phyloP scores from a whole-genome alignment of 1,140 invertebrate genomes.

The Bombus sibiricus region DNA sequence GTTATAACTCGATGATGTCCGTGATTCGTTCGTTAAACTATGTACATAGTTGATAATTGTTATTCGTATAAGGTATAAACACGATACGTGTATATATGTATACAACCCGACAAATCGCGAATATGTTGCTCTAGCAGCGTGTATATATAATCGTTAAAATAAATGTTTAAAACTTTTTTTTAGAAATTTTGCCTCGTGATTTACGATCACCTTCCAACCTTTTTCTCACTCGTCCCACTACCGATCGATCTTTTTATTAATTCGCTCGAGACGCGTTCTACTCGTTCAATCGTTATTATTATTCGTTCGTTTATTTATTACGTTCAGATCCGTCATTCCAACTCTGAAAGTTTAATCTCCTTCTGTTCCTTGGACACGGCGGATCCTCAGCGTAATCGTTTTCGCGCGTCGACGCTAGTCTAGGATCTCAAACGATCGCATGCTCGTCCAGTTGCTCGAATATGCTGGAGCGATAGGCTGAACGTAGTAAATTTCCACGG shows the following conservation, averaged over 20 bases:
- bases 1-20: too few relatives aligned
- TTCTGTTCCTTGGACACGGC: too few relatives aligned
- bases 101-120: slow-evolving; percentile 7
- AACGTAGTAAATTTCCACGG: not conserved
- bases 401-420: rapidly evolving
- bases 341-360: rapidly evolving
- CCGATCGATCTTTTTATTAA: rapidly evolving
- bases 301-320: rapidly evolving
- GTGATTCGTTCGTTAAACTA: slow-evolving; percentile 22
- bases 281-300: not conserved
- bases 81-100: slow-evolving; percentile 47
- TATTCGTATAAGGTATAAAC: slow-evolving; percentile 35
- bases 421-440: rapidly evolving
- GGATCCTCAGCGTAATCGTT: too few relatives aligned
- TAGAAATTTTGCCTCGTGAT: not conserved
- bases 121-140: slow-evolving; percentile 13
- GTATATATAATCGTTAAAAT: slow-evolving; percentile 70
- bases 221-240: rapidly evolving
- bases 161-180: slow-evolving; percentile 75
- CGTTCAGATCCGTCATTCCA: too few relatives aligned
- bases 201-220: not conserved
- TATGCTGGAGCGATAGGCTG: rapidly evolving
- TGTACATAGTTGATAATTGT: slow-evolving; percentile 54
- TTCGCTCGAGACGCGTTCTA: not conserved
- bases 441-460: rapidly evolving